A percentile compares a stretch with the other conserved stretches of the same genome.
Conservation (phyloP, 2,888 invertebrate species). For the Anarsia innoxiella region DNA sequence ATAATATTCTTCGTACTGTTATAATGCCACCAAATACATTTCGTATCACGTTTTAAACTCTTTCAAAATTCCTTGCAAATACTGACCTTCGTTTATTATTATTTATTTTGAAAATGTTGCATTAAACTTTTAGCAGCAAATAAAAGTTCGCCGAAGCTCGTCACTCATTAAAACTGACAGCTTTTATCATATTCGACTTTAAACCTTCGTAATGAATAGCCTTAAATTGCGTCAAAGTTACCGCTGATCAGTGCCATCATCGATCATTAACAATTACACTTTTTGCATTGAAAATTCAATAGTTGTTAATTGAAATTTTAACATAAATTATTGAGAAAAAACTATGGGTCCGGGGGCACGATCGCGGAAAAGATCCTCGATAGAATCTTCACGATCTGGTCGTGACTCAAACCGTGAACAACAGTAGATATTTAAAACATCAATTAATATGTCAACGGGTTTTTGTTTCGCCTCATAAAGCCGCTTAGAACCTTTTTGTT, state of each 20-base stretch:
- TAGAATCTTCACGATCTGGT: conserved; percentile 37
- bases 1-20: not conserved
- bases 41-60: too few species aligned
- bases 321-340: conserved; percentile 17
- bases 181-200: conserved; percentile 1
- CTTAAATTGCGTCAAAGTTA: conserved; percentile 5
- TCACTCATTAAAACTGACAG: not conserved
- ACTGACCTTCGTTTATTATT: too few species aligned
- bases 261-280: conserved; percentile 6
- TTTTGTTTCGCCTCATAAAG: conserved; percentile 31
- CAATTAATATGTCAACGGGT: conserved; percentile 34
- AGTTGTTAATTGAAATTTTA: conserved; percentile 28
- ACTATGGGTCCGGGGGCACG: conserved; percentile 49
- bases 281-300: conserved; percentile 21
- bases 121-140: too few species aligned
- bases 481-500: conserved; percentile 24
- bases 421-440: conserved; percentile 19
- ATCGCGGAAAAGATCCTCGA: conserved; percentile 47
- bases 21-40: too few species aligned
- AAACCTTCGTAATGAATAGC: not conserved
- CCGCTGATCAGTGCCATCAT: conserved; percentile 1
- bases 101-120: too few species aligned
- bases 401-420: conserved; percentile 24
- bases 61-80: too few species aligned
- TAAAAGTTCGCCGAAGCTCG: too few species aligned